Base-by-base conservation (phyloP, 2,113 vertebrate species). In the Coptodon rendalli region DNA sequence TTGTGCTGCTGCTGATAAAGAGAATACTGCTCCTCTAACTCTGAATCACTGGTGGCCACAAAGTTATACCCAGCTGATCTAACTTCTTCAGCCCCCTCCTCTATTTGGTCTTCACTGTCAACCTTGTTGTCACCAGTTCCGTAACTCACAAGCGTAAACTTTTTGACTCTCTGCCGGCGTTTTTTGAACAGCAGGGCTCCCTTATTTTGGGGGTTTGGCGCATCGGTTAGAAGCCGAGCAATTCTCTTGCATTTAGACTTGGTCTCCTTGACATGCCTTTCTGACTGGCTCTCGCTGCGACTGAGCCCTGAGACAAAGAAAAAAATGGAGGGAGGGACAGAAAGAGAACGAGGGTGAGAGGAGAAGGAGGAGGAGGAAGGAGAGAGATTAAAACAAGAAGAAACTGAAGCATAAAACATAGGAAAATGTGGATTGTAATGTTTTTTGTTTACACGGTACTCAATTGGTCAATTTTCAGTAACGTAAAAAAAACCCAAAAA, bases 221-320 rank as follows among this genome's bases (percentile, higher is more conserved):
- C 97, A 85, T 97, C 94, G 0, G 97, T 98, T 61, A 99, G 95
- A 86, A 98, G 97, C 71, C 95, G 95, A 61, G 97, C 97, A 86
- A 98, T 98, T 89, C 96, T 97, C 90, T 98, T 98, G 96, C 97
- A 98, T 97, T 98, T 98, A 94, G 98, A 98, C 91, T 98, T 98
- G 61, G 96, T 97, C 92, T 99, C 98, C 92, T 98, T 98, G 87
- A 97, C 96, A 89, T 97, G 97, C 91, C 96, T 98, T 91, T 99
- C 97, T 1, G 97, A 98, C 71, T 97, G 95, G 88, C 97, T 98
- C 88, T 98, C 97, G 4, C 95, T 97, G 89, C 96, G 93, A 83
- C 97, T 90, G 88, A 98, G 96, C 81, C 97, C 98, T 99, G 88
- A 57, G 61, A 53, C 7, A 31, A 82, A 79, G 17, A n/a, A 78